Percentiles rank a stretch among this genome's conserved stretches.
phyloP scores from a whole-genome alignment of 2,113 vertebrate genomes.

The Puffinus mauretanicus region DNA sequence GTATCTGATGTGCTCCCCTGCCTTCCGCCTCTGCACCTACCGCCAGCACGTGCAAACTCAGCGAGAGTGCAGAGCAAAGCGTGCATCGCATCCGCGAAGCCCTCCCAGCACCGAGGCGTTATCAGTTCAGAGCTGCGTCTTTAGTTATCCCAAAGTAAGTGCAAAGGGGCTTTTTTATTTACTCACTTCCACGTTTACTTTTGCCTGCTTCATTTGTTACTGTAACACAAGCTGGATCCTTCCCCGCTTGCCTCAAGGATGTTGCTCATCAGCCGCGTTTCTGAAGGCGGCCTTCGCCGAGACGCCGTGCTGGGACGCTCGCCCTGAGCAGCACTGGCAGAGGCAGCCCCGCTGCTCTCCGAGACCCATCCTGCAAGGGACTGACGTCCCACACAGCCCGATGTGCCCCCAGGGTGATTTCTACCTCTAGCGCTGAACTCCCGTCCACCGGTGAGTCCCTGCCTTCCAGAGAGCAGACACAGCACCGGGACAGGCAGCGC shows the following conservation, averaged over 20 bases:
- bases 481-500: not conserved
- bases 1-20: rapidly evolving
- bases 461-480: not conserved
- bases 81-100: rapidly evolving
- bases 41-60: rapidly evolving
- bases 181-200: not conserved
- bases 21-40: not conserved
- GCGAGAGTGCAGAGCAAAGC: not conserved
- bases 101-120: not conserved
- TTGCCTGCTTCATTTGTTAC: not conserved
- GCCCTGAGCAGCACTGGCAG: rapidly evolving
- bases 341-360: rapidly evolving
- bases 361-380: no score
- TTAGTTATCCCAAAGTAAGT: no score
- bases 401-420: not conserved
- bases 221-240: no score
- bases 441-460: rapidly evolving
- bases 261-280: rapidly evolving
- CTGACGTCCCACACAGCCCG: rapidly evolving
- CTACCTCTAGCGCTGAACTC: not conserved
- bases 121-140: rapidly evolving
- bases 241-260: not conserved
- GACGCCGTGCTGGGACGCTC: not conserved
- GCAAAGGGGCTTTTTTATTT: not conserved
- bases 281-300: not conserved